phyloP scores from a whole-genome alignment of 2,888 invertebrate species.

The Pristionchus arcanus region DNA sequence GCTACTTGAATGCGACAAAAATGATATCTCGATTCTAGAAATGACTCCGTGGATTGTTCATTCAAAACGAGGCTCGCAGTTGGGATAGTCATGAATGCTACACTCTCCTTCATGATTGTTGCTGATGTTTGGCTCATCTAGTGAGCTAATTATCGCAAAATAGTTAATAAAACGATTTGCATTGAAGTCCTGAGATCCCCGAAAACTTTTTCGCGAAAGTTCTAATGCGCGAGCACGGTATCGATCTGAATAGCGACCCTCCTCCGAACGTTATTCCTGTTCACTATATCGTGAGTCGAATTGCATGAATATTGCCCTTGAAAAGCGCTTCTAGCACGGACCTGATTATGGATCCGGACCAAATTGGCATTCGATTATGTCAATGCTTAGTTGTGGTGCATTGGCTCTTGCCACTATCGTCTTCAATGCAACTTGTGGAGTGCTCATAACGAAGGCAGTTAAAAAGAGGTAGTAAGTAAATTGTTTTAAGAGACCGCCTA shows the following conservation, averaged over 20 bases:
- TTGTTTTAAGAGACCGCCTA: too few relatives aligned
- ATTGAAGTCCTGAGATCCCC: not conserved
- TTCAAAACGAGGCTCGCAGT: not conserved
- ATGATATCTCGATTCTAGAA: not conserved
- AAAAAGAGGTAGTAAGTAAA: not conserved
- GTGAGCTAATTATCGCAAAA: not conserved
- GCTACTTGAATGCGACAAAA: not conserved
- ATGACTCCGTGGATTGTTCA: not conserved
- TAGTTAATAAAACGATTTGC: not conserved
- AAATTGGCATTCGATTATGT: not conserved
- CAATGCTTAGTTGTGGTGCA: not conserved
- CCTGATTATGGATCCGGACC: not conserved
- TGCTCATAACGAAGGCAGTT: not conserved
- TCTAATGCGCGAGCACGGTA: not conserved
- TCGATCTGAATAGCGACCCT: not conserved
- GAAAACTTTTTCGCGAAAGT: not conserved
- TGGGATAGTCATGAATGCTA: not conserved
- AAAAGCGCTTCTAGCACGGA: not conserved
- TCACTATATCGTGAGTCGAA: not conserved
- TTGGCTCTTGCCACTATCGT: not conserved
- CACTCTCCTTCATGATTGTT: not conserved
- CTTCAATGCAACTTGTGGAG: not conserved
- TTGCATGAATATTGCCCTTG: not conserved
- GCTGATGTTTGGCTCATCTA: not conserved
- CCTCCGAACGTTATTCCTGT: not conserved